These are phyloP conservation scores for Andrena dorsata DNA, from an alignment of 2,888 invertebrate genomes.

Conservation along the genomic window DNA sequence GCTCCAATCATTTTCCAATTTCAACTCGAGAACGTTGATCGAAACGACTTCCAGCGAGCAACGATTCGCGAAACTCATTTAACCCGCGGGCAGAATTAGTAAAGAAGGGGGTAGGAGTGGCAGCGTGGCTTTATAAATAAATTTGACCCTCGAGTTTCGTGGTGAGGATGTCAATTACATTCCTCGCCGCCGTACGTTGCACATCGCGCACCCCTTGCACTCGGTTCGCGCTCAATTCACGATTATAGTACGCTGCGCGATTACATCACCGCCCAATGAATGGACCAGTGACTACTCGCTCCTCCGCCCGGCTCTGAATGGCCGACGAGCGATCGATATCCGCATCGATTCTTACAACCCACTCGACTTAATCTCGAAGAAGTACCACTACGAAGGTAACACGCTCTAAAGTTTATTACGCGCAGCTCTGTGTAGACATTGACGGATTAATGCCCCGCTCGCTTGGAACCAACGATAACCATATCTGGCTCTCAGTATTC, in stretches of 20 bases:
- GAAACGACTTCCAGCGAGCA: neutral
- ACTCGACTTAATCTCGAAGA: neutral
- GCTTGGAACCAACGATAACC: neutral
- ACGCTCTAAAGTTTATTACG: neutral
- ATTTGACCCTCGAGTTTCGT: slow-evolving; percentile 50
- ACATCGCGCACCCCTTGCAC: slow-evolving; percentile 39
- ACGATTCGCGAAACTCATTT: slow-evolving; percentile 22
- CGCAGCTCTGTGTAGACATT: neutral
- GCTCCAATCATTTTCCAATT: no score
- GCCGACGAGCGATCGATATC: slow-evolving; percentile 16
- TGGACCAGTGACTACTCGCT: slow-evolving; percentile 59
- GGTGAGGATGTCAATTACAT: slow-evolving; percentile 58
- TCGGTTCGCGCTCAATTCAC: slow-evolving; percentile 55
- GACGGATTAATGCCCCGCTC: neutral
- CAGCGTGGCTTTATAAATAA: slow-evolving; percentile 32
- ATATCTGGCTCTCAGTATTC: slow-evolving; percentile 5
- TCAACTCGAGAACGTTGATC: no score
- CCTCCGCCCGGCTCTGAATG: slow-evolving; percentile 25
- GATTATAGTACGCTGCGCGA: slow-evolving; percentile 57
- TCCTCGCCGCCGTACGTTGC: slow-evolving; percentile 37
- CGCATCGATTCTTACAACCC: slow-evolving; percentile 5
- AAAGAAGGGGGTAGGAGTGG: neutral
- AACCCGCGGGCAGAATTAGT: neutral
- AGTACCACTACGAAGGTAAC: neutral
- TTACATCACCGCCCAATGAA: slow-evolving; percentile 70